Evolutionary conservation across 2,113 vertebrate species (phyloP).

Genomic region (Tragelaphus strepsiceros): DNA sequence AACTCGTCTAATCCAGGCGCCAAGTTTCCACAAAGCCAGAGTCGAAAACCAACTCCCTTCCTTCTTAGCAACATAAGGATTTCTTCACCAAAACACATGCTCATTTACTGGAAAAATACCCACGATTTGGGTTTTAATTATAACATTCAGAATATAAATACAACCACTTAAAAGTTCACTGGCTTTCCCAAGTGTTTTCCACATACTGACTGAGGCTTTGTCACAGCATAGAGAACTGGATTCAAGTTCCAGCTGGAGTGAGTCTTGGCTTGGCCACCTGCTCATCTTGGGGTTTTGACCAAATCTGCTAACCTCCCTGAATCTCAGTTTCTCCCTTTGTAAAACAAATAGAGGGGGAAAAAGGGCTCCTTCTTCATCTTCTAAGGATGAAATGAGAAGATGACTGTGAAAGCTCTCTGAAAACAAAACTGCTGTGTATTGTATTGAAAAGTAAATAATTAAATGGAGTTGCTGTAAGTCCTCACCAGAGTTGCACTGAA

Average conservation of each 20-base stretch:
- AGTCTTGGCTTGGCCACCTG: neutral
- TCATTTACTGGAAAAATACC: neutral
- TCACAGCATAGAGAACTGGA: neutral
- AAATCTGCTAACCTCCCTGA: neutral
- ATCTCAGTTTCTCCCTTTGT: neutral
- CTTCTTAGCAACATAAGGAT: neutral
- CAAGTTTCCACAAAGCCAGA: slow-evolving; percentile 9
- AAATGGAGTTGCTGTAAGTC: neutral
- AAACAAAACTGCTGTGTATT: accelerated
- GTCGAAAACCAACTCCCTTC: neutral
- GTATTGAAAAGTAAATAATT: neutral
- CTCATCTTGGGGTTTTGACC: neutral
- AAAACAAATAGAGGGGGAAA: neutral
- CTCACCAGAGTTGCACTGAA: neutral
- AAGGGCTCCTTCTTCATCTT: neutral
- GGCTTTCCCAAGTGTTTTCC: neutral
- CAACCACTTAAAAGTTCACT: neutral
- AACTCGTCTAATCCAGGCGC: neutral
- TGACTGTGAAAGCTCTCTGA: neutral
- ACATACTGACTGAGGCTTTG: neutral
- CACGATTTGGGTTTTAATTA: neutral
- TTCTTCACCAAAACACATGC: neutral
- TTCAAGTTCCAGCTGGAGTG: neutral
- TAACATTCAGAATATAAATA: neutral
- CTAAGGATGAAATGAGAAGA: neutral